Evolutionary conservation across 1,140 invertebrate species (phyloP).

Genomic region (Drosophila melanogaster): DNA sequence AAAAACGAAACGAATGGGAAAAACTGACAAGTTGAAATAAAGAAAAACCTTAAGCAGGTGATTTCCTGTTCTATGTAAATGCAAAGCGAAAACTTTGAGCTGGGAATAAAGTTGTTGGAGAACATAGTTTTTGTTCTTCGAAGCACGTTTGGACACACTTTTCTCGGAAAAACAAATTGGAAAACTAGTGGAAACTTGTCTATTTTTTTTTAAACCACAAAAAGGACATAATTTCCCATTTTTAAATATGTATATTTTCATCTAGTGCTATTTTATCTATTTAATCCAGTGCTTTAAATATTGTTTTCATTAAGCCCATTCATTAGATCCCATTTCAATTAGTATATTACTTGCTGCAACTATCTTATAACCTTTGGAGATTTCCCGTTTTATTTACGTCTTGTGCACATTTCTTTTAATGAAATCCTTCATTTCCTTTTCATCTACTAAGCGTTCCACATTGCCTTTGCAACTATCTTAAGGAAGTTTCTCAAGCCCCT

Average conservation of each 20-base stretch:
- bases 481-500: conserved; percentile 21
- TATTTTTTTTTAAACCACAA: background rate
- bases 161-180: conserved; percentile 18
- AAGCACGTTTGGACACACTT: conserved; percentile 23
- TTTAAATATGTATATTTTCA: background rate
- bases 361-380: background rate
- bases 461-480: conserved; percentile 11
- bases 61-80: conserved; percentile 47
- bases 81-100: conserved; percentile 17
- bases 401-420: conserved; percentile 22
- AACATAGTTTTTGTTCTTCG: conserved; percentile 12
- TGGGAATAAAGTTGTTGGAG: conserved; percentile 3
- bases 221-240: background rate
- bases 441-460: background rate
- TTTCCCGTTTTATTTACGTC: conserved; percentile 2
- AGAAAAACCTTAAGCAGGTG: conserved; percentile 47
- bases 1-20: conserved; percentile 25
- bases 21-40: conserved; percentile 45
- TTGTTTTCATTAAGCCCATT: background rate
- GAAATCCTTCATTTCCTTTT: conserved; percentile 21
- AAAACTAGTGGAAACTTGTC: conserved; percentile 12
- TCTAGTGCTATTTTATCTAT: too few species aligned
- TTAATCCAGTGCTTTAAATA: too few species aligned
- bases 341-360: background rate
- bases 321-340: background rate